Evolutionary conservation across 2,113 vertebrate species (phyloP).

Genomic region (Thunnus thynnus): DNA sequence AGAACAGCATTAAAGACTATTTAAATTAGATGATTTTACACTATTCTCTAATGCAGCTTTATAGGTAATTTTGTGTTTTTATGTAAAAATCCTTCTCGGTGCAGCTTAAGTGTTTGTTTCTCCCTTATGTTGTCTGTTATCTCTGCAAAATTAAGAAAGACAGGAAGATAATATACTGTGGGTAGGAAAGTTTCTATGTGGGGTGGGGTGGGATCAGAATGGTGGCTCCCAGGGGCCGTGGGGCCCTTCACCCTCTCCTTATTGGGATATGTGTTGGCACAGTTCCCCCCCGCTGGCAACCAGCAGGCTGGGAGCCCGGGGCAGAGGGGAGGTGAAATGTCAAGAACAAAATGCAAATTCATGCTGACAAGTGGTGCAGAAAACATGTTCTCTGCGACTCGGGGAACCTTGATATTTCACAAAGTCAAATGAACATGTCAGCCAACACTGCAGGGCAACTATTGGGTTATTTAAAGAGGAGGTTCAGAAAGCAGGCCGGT

Average conservation of each 20-base stretch:
- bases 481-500: slow-evolving; percentile 52
- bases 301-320: slow-evolving; percentile 38
- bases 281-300: slow-evolving; percentile 37
- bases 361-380: slow-evolving; percentile 82
- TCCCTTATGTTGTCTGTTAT: background rate
- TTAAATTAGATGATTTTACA: background rate
- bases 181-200: slow-evolving; percentile 13
- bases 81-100: background rate
- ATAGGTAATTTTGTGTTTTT: background rate
- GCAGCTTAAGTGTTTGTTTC: background rate
- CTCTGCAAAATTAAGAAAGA: background rate
- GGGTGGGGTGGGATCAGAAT: slow-evolving; percentile 16
- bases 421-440: slow-evolving; percentile 85
- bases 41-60: background rate
- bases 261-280: slow-evolving; percentile 72
- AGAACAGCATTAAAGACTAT: background rate
- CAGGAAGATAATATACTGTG: background rate
- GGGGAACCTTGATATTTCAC: slow-evolving; percentile 85
- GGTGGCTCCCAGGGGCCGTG: slow-evolving; percentile 52
- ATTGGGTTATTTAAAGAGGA: slow-evolving; percentile 82
- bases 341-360: slow-evolving; percentile 78
- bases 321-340: slow-evolving; percentile 77
- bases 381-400: slow-evolving; percentile 82
- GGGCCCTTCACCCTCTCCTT: slow-evolving; percentile 63
- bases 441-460: slow-evolving; percentile 68